Percentiles rank a stretch among this genome's conserved stretches.
phyloP scores from a whole-genome alignment of 2,888 invertebrate genomes.

The Hypsopygia costalis region DNA sequence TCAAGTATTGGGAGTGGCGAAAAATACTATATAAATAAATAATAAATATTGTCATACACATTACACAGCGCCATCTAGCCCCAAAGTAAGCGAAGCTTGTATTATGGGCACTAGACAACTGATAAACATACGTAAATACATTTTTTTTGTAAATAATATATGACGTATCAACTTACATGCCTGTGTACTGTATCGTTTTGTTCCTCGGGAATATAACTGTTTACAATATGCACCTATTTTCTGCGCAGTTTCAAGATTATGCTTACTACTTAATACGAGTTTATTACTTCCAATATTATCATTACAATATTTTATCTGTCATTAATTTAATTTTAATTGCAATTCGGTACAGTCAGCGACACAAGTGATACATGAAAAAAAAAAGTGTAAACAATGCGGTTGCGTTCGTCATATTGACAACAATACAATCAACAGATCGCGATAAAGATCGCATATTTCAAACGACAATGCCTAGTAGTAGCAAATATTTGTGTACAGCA shows the following conservation, averaged over 20 bases:
- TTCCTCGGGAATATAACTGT: slow-evolving; percentile 41
- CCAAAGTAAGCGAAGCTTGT: too few relatives aligned
- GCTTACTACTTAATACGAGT: slow-evolving; percentile 59
- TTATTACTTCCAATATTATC: slow-evolving; percentile 34
- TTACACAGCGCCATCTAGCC: too few relatives aligned
- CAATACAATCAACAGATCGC: slow-evolving; percentile 5
- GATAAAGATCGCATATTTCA: neutral
- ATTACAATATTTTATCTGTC: slow-evolving; percentile 34
- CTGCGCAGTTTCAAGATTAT: too few relatives aligned
- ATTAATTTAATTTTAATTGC: slow-evolving; percentile 33
- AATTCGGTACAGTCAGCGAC: slow-evolving; percentile 9
- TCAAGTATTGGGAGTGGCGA: too few relatives aligned
- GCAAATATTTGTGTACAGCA: too few relatives aligned
- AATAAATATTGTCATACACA: too few relatives aligned
- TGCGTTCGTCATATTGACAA: slow-evolving; percentile 5
- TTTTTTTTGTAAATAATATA: too few relatives aligned
- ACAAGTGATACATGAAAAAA: neutral
- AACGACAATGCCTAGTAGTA: neutral
- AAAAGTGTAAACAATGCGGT: slow-evolving; percentile 3
- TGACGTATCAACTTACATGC: slow-evolving; percentile 6
- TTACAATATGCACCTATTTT: too few relatives aligned
- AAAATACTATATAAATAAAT: too few relatives aligned
- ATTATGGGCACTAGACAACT: too few relatives aligned
- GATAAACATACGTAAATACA: too few relatives aligned
- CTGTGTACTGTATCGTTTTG: slow-evolving; percentile 23